Evolutionary conservation across 2,797 vertebrate species (phyloP).

Genomic region (Premnoplex brunnescens): DNA sequence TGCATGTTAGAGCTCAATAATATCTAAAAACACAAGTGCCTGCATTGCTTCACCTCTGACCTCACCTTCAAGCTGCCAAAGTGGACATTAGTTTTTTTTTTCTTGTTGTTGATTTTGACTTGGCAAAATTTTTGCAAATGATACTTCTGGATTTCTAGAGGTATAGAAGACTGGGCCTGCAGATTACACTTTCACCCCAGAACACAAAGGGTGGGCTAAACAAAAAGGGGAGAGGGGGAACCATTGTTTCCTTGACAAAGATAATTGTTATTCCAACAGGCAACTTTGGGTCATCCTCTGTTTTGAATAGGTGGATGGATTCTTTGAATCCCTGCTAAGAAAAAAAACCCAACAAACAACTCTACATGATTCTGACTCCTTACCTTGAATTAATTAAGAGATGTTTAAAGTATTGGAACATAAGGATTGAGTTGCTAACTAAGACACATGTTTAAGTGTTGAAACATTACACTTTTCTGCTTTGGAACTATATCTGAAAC

Average conservation of each 20-base stretch:
- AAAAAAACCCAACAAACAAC: background rate
- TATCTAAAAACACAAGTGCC: slow-evolving; percentile 71
- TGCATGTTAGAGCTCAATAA: slow-evolving; percentile 59
- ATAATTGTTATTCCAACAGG: slow-evolving; percentile 42
- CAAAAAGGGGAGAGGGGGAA: background rate
- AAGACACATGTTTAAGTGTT: slow-evolving; percentile 40
- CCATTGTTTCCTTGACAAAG: slow-evolving; percentile 16
- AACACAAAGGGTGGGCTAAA: slow-evolving; percentile 4
- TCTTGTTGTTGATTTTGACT: slow-evolving; percentile 44
- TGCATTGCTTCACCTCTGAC: slow-evolving; percentile 59
- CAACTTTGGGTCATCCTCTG: slow-evolving; percentile 54
- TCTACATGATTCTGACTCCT: slow-evolving; percentile 31
- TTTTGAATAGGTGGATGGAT: slow-evolving; percentile 51
- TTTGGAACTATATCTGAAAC: slow-evolving; percentile 50
- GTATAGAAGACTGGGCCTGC: slow-evolving; percentile 44
- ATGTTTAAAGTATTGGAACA: slow-evolving; percentile 58
- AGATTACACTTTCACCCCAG: slow-evolving; percentile 58
- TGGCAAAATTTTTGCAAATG: slow-evolving; percentile 17
- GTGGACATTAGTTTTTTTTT: slow-evolving; percentile 65
- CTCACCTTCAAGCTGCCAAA: slow-evolving; percentile 72
- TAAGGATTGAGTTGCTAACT: slow-evolving; percentile 40
- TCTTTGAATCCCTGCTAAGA: slow-evolving; percentile 63
- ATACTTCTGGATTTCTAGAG: slow-evolving; percentile 65
- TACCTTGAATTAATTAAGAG: slow-evolving; percentile 69
- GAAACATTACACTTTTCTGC: slow-evolving; percentile 52